phyloP scores from a whole-genome alignment of 2,797 vertebrate species.

The Sebastes baramenuke region DNA sequence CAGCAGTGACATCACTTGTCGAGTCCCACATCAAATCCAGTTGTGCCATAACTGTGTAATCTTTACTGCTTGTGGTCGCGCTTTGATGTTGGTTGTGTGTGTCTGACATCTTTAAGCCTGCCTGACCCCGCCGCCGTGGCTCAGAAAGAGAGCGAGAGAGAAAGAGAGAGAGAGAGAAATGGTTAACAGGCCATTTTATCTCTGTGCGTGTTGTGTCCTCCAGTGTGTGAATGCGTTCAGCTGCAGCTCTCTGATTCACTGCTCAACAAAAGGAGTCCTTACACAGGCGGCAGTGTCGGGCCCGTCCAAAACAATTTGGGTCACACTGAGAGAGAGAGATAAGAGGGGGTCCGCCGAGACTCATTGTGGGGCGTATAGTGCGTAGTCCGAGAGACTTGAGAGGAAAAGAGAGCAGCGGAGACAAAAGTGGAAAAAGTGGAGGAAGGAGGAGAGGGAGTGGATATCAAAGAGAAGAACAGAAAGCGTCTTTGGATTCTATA shows the following conservation, averaged over 20 bases:
- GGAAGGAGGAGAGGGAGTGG: background rate
- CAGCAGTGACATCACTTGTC: constrained; percentile 4
- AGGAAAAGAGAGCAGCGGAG: constrained; percentile 4
- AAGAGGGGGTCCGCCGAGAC: constrained; percentile 28
- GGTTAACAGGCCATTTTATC: constrained; percentile 22
- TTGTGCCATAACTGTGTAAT: constrained; percentile 14
- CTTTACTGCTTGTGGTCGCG: background rate
- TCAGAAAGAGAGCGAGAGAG: background rate
- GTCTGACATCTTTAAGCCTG: constrained; percentile 26
- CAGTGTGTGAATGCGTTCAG: constrained; percentile 40
- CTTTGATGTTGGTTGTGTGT: constrained; percentile 20
- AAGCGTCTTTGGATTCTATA: constrained; percentile 14
- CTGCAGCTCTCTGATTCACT: constrained; percentile 39
- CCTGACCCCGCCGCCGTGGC: constrained; percentile 6
- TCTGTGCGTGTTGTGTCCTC: background rate
- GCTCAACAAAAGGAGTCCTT: constrained; percentile 14
- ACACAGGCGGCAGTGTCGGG: constrained; percentile 15
- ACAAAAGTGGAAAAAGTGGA: constrained; percentile 24
- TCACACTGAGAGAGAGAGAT: constrained; percentile 32
- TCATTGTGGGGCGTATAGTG: constrained; percentile 8
- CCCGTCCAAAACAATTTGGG: constrained; percentile 48
- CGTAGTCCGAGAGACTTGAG: constrained; percentile 27
- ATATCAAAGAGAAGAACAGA: constrained; percentile 37
- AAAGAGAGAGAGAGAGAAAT: background rate
- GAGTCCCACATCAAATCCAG: constrained; percentile 8